Conservation (phyloP, 64 coral and sea anemone species). For the Montipora cactus region DNA sequence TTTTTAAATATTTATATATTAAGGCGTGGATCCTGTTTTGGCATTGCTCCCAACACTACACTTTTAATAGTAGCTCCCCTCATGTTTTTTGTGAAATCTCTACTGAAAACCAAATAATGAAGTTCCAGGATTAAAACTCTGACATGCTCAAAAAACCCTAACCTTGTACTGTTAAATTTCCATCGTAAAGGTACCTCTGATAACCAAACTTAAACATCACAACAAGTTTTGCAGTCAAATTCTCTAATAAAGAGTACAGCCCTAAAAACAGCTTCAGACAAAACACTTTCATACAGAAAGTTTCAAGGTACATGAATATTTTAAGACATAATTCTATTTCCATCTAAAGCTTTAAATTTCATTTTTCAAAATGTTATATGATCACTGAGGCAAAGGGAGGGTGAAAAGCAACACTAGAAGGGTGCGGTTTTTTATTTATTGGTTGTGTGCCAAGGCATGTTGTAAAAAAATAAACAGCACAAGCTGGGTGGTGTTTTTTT, state of each 20-base stretch:
- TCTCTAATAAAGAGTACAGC: no score
- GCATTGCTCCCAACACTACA: not conserved
- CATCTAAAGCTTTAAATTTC: no score
- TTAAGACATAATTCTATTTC: no score
- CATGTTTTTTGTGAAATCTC: not conserved
- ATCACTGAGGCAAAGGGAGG: not conserved
- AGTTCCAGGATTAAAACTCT: no score
- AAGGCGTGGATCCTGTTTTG: not conserved
- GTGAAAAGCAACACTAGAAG: not conserved
- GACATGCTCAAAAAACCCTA: no score
- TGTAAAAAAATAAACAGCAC: not conserved
- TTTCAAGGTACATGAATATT: not conserved
- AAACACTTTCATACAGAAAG: not conserved
- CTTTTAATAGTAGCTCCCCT: not conserved
- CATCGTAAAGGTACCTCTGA: no score
- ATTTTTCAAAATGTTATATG: not conserved
- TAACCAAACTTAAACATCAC: no score
- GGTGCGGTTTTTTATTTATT: not conserved
- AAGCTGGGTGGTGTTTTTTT: not conserved
- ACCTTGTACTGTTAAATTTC: no score
- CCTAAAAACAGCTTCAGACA: no score
- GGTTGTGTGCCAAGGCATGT: not conserved
- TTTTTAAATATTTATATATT: not conserved
- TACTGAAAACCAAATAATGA: not conserved
- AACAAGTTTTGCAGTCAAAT: no score